phyloP scores from a whole-genome alignment of 2,797 vertebrate species.

The Lepidocolaptes lacrymiger region DNA sequence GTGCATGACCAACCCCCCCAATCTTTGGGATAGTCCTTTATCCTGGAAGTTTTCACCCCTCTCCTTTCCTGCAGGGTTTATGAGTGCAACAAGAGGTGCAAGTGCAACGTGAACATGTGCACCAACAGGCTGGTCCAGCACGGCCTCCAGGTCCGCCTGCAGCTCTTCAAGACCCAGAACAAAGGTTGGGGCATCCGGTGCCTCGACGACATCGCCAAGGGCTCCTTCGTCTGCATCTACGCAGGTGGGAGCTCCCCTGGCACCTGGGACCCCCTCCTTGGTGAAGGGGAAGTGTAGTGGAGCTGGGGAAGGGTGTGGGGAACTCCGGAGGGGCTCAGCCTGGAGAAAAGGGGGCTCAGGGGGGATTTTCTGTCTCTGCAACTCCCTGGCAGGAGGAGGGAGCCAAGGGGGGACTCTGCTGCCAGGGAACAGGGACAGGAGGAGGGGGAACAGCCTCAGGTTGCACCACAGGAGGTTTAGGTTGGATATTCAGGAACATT shows the following conservation, averaged over 20 bases:
- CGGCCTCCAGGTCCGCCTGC: constrained; percentile 93
- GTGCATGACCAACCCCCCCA: fast-evolving
- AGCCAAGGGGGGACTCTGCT: neutral
- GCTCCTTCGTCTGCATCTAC: constrained; percentile 98
- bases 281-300: fast-evolving
- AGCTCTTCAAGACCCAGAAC: constrained; percentile 98
- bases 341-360: neutral
- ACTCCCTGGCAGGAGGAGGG: fast-evolving
- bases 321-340: neutral
- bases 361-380: neutral
- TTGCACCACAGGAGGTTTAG: neutral
- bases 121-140: constrained; percentile 95
- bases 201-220: constrained; percentile 95
- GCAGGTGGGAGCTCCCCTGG: constrained; percentile 80
- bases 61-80: constrained; percentile 83
- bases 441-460: neutral
- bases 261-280: neutral
- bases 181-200: constrained; percentile 99
- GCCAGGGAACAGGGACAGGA: neutral
- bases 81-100: constrained; percentile 94
- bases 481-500: neutral
- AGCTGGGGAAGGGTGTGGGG: neutral
- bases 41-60: neutral
- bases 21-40: fast-evolving
- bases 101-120: constrained; percentile 91